phyloP scores from a whole-genome alignment of 2,888 invertebrate genomes.

The Epirrita christyi region DNA sequence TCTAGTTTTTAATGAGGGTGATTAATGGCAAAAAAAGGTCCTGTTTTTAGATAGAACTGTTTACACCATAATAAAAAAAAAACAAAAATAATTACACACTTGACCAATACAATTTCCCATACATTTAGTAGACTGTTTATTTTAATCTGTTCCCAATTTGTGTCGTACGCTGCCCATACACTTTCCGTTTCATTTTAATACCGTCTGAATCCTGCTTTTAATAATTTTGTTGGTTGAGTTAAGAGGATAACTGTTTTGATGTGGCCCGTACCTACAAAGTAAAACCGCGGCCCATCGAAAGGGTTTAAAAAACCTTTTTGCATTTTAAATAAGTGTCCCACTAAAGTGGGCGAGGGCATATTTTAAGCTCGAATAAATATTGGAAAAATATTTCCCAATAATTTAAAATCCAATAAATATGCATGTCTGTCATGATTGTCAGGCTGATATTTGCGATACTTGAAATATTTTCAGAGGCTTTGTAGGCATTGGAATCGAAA shows the following conservation, averaged over 20 bases:
- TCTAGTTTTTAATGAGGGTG: too few relatives aligned
- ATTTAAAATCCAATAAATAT: conserved; percentile 40
- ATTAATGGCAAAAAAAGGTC: neutral
- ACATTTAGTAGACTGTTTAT: too few relatives aligned
- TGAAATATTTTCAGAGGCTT: conserved; percentile 16
- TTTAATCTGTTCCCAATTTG: too few relatives aligned
- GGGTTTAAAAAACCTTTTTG: conserved; percentile 27
- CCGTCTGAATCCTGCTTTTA: conserved; percentile 9
- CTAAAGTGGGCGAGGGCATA: conserved; percentile 15
- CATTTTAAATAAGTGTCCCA: conserved; percentile 31
- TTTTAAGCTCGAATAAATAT: conserved; percentile 32
- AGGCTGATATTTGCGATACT: conserved; percentile 22
- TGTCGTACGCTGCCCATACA: too few relatives aligned
- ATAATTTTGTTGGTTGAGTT: conserved; percentile 19
- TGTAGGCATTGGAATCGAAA: conserved; percentile 1
- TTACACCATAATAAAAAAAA: too few relatives aligned
- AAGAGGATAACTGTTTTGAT: conserved; percentile 20
- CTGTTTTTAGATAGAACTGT: too few relatives aligned
- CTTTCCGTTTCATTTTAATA: conserved; percentile 5
- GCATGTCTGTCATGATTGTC: conserved; percentile 35
- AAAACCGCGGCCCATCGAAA: conserved; percentile 23
- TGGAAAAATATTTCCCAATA: conserved; percentile 34
- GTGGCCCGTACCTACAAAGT: conserved; percentile 11
- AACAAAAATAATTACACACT: too few relatives aligned
- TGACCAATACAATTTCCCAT: too few relatives aligned